Percentiles rank a stretch among this genome's conserved stretches.
phyloP scores from a whole-genome alignment of 2,888 invertebrate genomes.

The Plagodis pulveraria region DNA sequence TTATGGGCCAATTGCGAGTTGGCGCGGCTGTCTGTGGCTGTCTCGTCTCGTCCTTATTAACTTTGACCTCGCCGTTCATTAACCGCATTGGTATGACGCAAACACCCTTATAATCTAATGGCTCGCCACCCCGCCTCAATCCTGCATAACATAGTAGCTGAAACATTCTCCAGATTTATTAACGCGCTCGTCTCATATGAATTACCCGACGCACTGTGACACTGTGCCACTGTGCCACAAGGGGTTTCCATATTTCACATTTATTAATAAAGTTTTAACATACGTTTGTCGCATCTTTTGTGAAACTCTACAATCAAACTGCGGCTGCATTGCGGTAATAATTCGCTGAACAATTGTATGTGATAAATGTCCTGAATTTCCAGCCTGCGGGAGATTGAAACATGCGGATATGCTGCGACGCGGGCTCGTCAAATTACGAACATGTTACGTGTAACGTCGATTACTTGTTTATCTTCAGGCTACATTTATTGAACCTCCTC shows the following conservation, averaged over 20 bases:
- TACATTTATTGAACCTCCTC: slow-evolving; percentile 63
- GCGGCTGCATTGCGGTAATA: slow-evolving; percentile 31
- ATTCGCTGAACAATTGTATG: slow-evolving; percentile 39
- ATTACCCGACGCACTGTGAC: slow-evolving; percentile 37
- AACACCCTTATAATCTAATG: slow-evolving; percentile 61
- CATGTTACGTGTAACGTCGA: slow-evolving; percentile 38
- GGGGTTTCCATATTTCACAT: slow-evolving; percentile 23
- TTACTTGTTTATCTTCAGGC: slow-evolving; percentile 53
- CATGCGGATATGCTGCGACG: slow-evolving; percentile 28
- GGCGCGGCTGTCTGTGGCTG: not conserved
- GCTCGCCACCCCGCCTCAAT: slow-evolving; percentile 49
- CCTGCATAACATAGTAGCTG: slow-evolving; percentile 58
- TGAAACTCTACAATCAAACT: slow-evolving; percentile 24
- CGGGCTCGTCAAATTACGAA: slow-evolving; percentile 39
- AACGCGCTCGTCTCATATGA: slow-evolving; percentile 46
- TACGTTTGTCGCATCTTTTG: slow-evolving; percentile 14
- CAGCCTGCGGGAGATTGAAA: slow-evolving; percentile 33
- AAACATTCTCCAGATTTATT: slow-evolving; percentile 59
- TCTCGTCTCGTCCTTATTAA: slow-evolving; percentile 54
- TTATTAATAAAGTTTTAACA: slow-evolving; percentile 32
- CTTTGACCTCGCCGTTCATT: slow-evolving; percentile 58
- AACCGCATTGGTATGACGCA: slow-evolving; percentile 49
- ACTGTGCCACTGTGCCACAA: slow-evolving; percentile 24
- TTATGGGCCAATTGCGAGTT: not conserved
- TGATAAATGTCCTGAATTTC: slow-evolving; percentile 48